Evolutionary conservation across 2,113 vertebrate genomes (phyloP).

Genomic region (Neogale vison): DNA sequence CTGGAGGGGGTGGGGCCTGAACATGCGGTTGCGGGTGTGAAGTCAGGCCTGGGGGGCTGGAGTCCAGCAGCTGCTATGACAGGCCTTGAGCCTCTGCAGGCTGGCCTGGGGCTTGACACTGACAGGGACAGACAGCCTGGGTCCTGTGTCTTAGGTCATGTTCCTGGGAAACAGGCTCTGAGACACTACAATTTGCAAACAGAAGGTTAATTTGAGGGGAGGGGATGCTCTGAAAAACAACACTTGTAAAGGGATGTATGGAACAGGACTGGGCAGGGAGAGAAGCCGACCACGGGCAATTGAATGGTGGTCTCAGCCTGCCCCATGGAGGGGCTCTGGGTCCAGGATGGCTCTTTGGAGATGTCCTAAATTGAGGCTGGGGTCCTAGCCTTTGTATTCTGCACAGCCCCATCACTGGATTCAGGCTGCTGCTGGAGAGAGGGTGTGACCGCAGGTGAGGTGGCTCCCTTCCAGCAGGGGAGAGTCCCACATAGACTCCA

Average conservation of each 20-base stretch:
- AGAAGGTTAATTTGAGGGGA: neutral
- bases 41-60: neutral
- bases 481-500: neutral
- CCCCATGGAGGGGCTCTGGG: neutral
- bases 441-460: neutral
- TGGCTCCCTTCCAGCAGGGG: neutral
- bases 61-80: neutral
- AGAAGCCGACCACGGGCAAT: neutral
- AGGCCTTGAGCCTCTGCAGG: neutral
- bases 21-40: neutral
- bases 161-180: neutral
- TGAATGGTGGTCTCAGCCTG: neutral
- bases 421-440: neutral
- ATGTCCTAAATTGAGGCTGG: neutral
- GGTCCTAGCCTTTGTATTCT: neutral
- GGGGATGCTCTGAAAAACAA: neutral
- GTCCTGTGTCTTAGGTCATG: neutral
- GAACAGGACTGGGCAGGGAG: neutral
- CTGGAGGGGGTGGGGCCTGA: neutral
- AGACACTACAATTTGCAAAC: neutral
- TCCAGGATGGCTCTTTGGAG: neutral
- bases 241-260: neutral
- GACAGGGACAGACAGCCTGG: neutral
- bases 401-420: neutral
- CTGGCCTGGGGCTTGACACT: neutral